Evolutionary conservation across 2,113 vertebrate genomes (phyloP).

Genomic region (Seriola dumerili): DNA sequence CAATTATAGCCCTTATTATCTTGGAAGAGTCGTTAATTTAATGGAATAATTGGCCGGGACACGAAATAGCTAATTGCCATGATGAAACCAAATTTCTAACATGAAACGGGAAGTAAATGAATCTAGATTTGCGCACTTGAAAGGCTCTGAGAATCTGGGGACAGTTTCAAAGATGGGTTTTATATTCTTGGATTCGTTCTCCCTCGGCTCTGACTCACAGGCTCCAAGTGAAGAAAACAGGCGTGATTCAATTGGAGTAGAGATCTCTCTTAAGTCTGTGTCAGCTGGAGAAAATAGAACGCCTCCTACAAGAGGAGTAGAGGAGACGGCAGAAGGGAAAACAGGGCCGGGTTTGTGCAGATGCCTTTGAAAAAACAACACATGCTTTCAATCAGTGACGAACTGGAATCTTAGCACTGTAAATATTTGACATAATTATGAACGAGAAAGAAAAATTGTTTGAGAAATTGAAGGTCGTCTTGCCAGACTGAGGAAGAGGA

Average conservation of each 20-base stretch:
- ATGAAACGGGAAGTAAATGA: slow-evolving; percentile 81
- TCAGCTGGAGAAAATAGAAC: slow-evolving; percentile 58
- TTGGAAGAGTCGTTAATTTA: slow-evolving; percentile 72
- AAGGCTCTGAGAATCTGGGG: slow-evolving; percentile 71
- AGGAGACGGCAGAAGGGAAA: slow-evolving; percentile 21
- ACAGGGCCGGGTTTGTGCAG: neutral
- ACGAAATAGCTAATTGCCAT: slow-evolving; percentile 78
- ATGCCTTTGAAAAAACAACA: neutral
- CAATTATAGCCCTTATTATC: slow-evolving; percentile 79
- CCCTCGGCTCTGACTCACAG: slow-evolving; percentile 64
- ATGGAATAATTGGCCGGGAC: slow-evolving; percentile 78
- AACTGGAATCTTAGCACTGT: slow-evolving; percentile 47
- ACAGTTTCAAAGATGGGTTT: slow-evolving; percentile 75
- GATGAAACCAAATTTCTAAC: slow-evolving; percentile 79
- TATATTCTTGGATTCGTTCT: slow-evolving; percentile 65
- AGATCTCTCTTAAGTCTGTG: slow-evolving; percentile 55
- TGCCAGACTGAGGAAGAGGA: neutral
- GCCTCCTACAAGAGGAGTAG: slow-evolving; percentile 33
- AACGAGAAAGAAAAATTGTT: slow-evolving; percentile 38
- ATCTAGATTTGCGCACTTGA: slow-evolving; percentile 72
- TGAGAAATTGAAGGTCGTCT: neutral
- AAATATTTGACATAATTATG: slow-evolving; percentile 71
- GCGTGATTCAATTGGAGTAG: slow-evolving; percentile 43
- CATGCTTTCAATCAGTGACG: slow-evolving; percentile 5
- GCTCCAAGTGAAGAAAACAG: slow-evolving; percentile 50